phyloP scores from a whole-genome alignment of 2,797 vertebrate species.

The Cirrhinus mrigala region DNA sequence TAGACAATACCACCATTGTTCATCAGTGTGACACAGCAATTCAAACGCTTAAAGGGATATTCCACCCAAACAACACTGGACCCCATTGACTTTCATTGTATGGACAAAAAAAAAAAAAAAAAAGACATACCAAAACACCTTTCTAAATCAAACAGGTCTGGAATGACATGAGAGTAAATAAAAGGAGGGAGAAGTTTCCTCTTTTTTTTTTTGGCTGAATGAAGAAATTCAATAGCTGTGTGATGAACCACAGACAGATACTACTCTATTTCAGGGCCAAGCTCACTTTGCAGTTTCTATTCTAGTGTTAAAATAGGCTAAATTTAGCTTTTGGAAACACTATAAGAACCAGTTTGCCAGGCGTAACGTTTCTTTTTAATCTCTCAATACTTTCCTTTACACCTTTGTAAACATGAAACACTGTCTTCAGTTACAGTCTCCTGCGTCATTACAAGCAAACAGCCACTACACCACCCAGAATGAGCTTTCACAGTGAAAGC shows the following conservation, averaged over 20 bases:
- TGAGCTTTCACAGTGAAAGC: not conserved
- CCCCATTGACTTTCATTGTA: not conserved
- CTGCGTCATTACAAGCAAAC: constrained; percentile 18
- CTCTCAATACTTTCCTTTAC: not conserved
- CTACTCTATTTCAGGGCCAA: not conserved
- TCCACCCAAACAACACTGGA: not conserved
- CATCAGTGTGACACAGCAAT: not conserved
- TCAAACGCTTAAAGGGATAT: not conserved
- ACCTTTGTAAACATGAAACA: constrained; percentile 27
- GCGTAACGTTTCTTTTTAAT: not conserved
- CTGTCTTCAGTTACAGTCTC: constrained; percentile 20
- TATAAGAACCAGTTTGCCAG: constrained; percentile 23
- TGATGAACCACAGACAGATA: constrained; percentile 10
- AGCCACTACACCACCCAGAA: constrained; percentile 25
- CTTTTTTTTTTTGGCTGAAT: not conserved
- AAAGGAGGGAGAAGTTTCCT: not conserved
- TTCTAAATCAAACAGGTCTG: not conserved
- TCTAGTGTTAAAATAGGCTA: not conserved
- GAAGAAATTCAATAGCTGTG: constrained; percentile 1
- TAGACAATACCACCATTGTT: not conserved
- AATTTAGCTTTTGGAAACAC: not conserved
- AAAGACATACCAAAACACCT: not conserved
- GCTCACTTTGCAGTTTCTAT: not conserved
- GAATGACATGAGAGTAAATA: not conserved
- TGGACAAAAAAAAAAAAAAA: not conserved